These are phyloP conservation scores for Neelides sp. DNA, from an alignment of 1,140 invertebrate species.

Conservation along the genomic window DNA sequence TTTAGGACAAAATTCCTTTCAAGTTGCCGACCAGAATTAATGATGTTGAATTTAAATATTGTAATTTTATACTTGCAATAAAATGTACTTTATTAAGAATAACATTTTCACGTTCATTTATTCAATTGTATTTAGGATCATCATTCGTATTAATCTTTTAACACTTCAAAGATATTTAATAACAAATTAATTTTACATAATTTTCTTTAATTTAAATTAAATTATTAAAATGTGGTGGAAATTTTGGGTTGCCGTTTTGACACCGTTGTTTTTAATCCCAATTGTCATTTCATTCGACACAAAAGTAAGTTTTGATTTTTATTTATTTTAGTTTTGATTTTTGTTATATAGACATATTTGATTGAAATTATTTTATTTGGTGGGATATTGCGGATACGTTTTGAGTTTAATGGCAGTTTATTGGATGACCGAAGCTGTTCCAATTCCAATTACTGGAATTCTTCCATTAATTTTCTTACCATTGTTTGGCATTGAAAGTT, in stretches of 20 bases:
- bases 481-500: not conserved
- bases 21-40: too few relatives aligned
- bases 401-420: not conserved
- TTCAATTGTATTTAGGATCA: too few relatives aligned
- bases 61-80: too few relatives aligned
- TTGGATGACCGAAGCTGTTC: slow-evolving; percentile 1
- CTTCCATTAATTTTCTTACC: slow-evolving; percentile 1
- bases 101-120: too few relatives aligned
- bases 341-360: not conserved
- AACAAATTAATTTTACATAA: too few relatives aligned
- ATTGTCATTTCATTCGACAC: not conserved
- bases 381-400: not conserved
- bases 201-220: too few relatives aligned
- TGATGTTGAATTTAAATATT: too few relatives aligned
- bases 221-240: too few relatives aligned
- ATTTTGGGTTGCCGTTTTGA: not conserved
- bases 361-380: not conserved
- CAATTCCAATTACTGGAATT: not conserved
- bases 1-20: too few relatives aligned
- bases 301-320: not conserved
- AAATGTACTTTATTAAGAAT: too few relatives aligned
- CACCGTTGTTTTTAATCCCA: not conserved
- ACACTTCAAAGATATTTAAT: too few relatives aligned
- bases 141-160: too few relatives aligned
- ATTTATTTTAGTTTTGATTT: not conserved